Evolutionary conservation across 2,113 vertebrate species (phyloP).

Genomic region (Cercocebus atys): DNA sequence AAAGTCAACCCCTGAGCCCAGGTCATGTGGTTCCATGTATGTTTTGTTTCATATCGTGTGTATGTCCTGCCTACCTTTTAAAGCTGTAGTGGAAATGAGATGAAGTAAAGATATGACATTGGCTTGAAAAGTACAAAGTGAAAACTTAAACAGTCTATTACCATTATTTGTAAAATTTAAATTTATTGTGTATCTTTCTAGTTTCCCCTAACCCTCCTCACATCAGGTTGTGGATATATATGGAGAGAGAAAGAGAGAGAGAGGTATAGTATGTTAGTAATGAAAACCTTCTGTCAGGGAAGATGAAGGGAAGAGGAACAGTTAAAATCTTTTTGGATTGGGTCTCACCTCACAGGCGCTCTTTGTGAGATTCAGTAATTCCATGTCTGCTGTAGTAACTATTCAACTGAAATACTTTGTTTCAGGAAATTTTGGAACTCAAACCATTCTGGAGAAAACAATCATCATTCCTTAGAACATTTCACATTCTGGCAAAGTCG

Average conservation of each 20-base stretch:
- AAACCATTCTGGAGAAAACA: slow-evolving; percentile 14
- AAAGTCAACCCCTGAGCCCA: neutral
- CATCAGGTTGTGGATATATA: neutral
- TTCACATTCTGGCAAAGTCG: neutral
- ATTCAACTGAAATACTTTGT: slow-evolving; percentile 28
- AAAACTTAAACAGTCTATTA: neutral
- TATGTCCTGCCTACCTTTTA: neutral
- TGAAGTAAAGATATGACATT: neutral
- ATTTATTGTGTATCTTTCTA: neutral
- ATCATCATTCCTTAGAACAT: neutral
- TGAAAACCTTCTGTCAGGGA: neutral
- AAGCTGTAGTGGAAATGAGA: neutral
- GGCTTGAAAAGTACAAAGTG: neutral
- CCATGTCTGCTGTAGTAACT: neutral
- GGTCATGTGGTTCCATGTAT: neutral
- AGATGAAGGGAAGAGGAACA: neutral
- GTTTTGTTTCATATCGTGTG: fast-evolving
- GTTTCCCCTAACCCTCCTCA: neutral
- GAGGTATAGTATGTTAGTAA: neutral
- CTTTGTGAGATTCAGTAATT: neutral
- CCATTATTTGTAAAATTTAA: neutral
- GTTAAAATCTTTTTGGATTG: neutral
- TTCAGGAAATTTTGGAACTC: slow-evolving; percentile 26
- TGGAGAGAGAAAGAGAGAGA: neutral
- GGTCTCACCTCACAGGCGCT: neutral